Evolutionary conservation across 2,113 vertebrate genomes (phyloP), one percentile per base, ranked within the genome.

Genomic region (Tursiops truncatus): DNA sequence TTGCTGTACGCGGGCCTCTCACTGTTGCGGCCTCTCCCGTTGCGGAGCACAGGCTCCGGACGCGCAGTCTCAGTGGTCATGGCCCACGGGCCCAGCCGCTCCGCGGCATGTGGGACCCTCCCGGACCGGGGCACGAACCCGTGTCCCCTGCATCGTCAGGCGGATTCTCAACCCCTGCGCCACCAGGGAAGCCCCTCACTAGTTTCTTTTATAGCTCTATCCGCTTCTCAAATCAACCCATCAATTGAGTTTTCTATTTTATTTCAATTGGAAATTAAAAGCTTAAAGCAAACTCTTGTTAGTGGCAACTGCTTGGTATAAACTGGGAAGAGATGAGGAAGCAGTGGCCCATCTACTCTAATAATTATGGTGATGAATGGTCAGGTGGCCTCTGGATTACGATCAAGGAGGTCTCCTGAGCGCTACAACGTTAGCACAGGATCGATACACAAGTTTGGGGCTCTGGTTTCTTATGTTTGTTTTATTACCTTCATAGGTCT

Each of bases 341-440:
- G 25, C 25, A 60, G 6, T 47, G 41, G 11, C 3, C 2, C 14
- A 4, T 84, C 38, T 82, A 12, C 41, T 31, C 44, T 47, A n/a
- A 9, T 7, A 33, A 20, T 83, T 14, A 15, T 1, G 9, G 15
- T 4, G 5, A 62, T 41, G 21, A 65, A 47, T 15, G 23, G 8
- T 21, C 5, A 41, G 1, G 1, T 26, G n/a, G 3, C 26, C 25
- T 12, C 26, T 41, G 5, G 13, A 44, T 11, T 76, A 33, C 38
- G 53, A 56, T 9, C 4, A 6, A 15, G 8, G 10, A 1, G 6
- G 18, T 63, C 8, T 63, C 6, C 58, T 0, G 17, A 14, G 1
- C 5, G 8, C 21, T 73, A 3, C n/a, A 31, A 28, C 11, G 4
- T 33, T n/a, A 70, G n/a, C 20, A 67, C 38, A 85, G 18, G 3